These are phyloP conservation scores for Ahaetulla prasina DNA, from an alignment of 2,113 vertebrate species.

Conservation along the genomic window DNA sequence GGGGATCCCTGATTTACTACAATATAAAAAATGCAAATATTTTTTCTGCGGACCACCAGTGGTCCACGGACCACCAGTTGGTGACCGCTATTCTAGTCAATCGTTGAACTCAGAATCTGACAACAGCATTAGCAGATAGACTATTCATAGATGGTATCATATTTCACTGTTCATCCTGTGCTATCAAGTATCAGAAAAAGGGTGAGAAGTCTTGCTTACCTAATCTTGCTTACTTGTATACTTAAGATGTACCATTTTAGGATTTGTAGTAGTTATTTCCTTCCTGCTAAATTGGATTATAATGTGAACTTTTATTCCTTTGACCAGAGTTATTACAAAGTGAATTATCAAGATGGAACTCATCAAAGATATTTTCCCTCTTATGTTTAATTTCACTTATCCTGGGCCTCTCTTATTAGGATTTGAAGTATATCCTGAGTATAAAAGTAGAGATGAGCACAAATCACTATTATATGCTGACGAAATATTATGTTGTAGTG, in stretches of 20 bases:
- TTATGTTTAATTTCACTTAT: background rate
- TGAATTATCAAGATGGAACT: background rate
- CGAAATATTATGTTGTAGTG: background rate
- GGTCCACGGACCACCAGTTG: too few species aligned
- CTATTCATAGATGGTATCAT: background rate
- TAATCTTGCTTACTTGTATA: background rate
- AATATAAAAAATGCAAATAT: too few species aligned
- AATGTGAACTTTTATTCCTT: background rate
- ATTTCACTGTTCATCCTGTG: background rate
- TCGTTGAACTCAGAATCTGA: background rate
- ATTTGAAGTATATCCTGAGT: background rate
- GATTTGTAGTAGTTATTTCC: background rate
- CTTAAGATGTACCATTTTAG: background rate
- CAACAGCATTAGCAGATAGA: background rate
- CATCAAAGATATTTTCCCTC: background rate
- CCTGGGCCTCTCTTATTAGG: background rate
- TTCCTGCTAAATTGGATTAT: background rate
- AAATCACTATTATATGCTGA: background rate
- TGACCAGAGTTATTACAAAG: background rate
- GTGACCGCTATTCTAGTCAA: too few species aligned
- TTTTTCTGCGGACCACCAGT: too few species aligned
- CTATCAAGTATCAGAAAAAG: background rate
- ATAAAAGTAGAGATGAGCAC: background rate
- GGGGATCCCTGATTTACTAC: too few species aligned
- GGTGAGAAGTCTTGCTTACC: background rate